These are phyloP conservation scores for Microplitis deprimator DNA, from an alignment of 2,888 invertebrate genomes.

Conservation along the genomic window DNA sequence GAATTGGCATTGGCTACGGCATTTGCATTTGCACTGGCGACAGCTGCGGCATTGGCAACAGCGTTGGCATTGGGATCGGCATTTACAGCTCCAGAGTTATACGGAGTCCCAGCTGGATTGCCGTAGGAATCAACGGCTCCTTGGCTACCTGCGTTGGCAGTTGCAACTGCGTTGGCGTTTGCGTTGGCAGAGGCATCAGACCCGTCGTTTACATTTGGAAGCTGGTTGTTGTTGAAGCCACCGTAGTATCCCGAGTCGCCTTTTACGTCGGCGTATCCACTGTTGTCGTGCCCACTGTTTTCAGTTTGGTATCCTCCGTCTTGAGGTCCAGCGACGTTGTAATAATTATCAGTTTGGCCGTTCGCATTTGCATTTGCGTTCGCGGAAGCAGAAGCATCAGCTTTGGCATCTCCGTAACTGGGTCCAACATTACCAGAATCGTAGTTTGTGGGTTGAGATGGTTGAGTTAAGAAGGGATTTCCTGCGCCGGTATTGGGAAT, in stretches of 20 bases:
- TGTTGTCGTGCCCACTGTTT: not conserved
- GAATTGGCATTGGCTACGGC: constrained; percentile 14
- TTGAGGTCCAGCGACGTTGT: not conserved
- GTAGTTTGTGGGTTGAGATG: not conserved
- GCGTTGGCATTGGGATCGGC: constrained; percentile 42
- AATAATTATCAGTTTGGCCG: not conserved
- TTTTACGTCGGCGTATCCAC: not conserved
- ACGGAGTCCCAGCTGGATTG: not conserved
- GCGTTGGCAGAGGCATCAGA: constrained; percentile 32
- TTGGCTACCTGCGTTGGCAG: not conserved
- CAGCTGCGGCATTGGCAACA: constrained; percentile 38
- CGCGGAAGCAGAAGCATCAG: constrained; percentile 44
- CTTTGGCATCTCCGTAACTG: constrained; percentile 15
- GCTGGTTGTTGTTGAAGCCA: not conserved
- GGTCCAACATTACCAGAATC: too few relatives aligned
- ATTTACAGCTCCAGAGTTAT: not conserved
- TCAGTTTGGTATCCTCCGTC: not conserved
- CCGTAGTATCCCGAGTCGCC: not conserved
- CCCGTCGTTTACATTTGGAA: not conserved
- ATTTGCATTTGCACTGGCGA: constrained; percentile 12
- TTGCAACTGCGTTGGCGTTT: constrained; percentile 13
- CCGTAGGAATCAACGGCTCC: not conserved
- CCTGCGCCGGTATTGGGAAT: not conserved
- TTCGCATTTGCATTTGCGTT: constrained; percentile 24
- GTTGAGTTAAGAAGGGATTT: not conserved